Conservation (phyloP, 1,140 invertebrate genomes). For the Zaprionus inermis region DNA sequence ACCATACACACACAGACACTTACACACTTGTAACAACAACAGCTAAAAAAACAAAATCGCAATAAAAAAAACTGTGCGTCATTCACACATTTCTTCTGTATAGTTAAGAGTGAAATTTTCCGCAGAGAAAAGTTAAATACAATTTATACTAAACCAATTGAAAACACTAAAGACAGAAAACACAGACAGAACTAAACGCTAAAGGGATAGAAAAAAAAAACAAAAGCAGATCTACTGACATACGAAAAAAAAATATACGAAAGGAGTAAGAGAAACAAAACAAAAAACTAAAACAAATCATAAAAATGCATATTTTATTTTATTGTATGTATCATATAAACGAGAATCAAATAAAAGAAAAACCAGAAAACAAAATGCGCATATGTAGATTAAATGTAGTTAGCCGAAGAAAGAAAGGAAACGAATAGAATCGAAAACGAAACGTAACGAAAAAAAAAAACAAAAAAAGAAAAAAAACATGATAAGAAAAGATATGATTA, state of each 20-base stretch:
- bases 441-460: conserved; percentile 17
- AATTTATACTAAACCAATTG: conserved; percentile 60
- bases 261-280: conserved; percentile 16
- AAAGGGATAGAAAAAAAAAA: conserved; percentile 26
- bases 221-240: conserved; percentile 5
- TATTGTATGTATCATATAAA: conserved; percentile 64
- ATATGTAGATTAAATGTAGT: conserved; percentile 65
- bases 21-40: conserved; percentile 62
- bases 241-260: conserved; percentile 31
- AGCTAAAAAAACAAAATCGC: conserved; percentile 31
- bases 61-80: conserved; percentile 11
- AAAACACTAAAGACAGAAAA: conserved; percentile 18
- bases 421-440: conserved; percentile 29
- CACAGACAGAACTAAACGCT: conserved; percentile 6
- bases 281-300: conserved; percentile 28
- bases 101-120: conserved; percentile 59
- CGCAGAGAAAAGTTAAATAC: conserved; percentile 43
- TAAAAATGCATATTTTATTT: conserved; percentile 55
- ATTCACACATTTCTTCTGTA: conserved; percentile 48
- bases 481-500: conserved; percentile 29
- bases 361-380: conserved; percentile 35
- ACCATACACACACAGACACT: conserved; percentile 35
- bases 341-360: conserved; percentile 58
- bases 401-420: conserved; percentile 44
- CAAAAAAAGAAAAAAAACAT: conserved; percentile 11